Evolutionary conservation across 1,140 invertebrate species (phyloP).

Genomic region (Adelges cooleyi): DNA sequence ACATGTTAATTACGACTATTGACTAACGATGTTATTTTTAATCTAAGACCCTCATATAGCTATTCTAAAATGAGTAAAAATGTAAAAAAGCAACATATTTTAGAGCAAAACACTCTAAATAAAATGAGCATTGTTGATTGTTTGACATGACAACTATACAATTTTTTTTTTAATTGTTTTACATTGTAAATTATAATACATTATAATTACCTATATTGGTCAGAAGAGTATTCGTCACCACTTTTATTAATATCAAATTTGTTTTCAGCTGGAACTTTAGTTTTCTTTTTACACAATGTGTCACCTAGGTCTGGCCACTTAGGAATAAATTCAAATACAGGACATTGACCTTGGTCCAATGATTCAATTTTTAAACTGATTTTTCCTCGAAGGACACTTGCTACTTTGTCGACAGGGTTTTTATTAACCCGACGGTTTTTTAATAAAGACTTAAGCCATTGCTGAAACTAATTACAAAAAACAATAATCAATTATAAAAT

Average conservation of each 20-base stretch:
- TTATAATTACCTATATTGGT: slow-evolving; percentile 7
- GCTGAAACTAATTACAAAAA: slow-evolving; percentile 1
- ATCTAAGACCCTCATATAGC: too few species aligned
- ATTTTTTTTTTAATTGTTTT: neutral
- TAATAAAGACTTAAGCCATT: slow-evolving; percentile 5
- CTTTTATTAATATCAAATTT: neutral
- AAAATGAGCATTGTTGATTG: too few species aligned
- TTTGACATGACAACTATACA: too few species aligned
- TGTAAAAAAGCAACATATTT: too few species aligned
- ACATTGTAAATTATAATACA: neutral
- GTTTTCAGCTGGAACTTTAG: neutral
- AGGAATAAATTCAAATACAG: slow-evolving; percentile 19
- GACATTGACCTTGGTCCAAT: slow-evolving; percentile 7
- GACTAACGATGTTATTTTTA: too few species aligned
- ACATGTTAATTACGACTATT: too few species aligned
- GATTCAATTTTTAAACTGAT: slow-evolving; percentile 23
- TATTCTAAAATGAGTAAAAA: too few species aligned
- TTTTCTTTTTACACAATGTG: slow-evolving; percentile 4
- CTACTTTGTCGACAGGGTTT: slow-evolving; percentile 5
- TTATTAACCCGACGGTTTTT: neutral
- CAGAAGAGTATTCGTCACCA: slow-evolving; percentile 8
- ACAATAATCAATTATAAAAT: neutral
- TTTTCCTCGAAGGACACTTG: slow-evolving; percentile 12
- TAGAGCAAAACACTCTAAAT: too few species aligned
- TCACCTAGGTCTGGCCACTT: slow-evolving; percentile 20